Base-by-base conservation (phyloP, 2,888 invertebrate species). In the Acanthosepion esculentum region DNA sequence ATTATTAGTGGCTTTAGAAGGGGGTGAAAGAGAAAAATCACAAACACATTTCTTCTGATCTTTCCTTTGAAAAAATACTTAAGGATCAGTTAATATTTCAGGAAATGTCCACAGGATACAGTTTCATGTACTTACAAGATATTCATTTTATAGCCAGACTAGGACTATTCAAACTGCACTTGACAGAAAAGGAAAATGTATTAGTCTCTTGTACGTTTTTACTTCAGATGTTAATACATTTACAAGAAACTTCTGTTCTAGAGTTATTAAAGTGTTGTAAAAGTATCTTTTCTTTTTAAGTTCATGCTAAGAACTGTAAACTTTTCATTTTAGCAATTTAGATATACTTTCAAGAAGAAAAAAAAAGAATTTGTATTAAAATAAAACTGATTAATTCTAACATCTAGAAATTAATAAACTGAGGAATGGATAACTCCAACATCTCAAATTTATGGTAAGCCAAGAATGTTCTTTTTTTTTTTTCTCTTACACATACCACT, bases 21-120 rank as follows among this genome's bases (percentile, higher is more conserved):
- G 10, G 18, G n/a, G 78, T 23, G 78, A n/a, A 78, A 78, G 78
- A 78, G 78, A 78, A 78, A n/a, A 41, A 8, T 78, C 78, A 78
- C 78, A 78, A 78, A 78, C 78, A 78, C 12, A n/a, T 78, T 78
- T n/a, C n/a, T 78, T 78, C n/a, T n/a, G 78, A 78, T 78, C n/a
- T 78, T 33, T 0, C n/a, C 78, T 78, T 78, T 78, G 78, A 78
- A 78, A 78, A 78, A 78, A 78, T 78, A 3, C 78, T 78, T 78
- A 78, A 78, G 78, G 78, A 78, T 78, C n/a, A 78, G 78, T 78
- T 12, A n/a, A 78, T 33, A 78, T 78, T 78, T 78, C 78, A 12
- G 78, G 78, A 78, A 33, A 78, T 78, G 78, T 78, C 78, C 78
- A 78, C n/a, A n/a, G 78, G 78, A 78, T 78, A n/a, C 78, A n/a